Base-by-base conservation (phyloP, 2,888 invertebrate species). In the Merodon equestris region DNA sequence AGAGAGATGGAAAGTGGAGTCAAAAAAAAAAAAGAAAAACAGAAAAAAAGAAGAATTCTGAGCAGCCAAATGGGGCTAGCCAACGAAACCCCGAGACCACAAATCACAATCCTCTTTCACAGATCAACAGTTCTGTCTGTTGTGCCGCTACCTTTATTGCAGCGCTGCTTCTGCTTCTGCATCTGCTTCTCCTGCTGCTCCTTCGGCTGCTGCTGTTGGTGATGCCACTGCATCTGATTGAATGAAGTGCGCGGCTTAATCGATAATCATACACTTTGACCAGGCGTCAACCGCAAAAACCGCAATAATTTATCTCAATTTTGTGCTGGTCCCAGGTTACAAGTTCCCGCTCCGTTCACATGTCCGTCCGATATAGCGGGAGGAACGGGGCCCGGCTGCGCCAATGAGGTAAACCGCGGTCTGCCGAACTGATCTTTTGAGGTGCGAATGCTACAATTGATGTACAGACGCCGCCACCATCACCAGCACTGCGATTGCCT, bases 261-360 rank as follows among this genome's bases (percentile, higher is more conserved):
- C 81, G 81, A 81, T 81, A 82, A 72, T 81, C 76, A 81, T 81
- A 77, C 82, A 82, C 82, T 81, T 77, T 81, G 81, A 81, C 81
- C 82, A 82, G 82, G 82, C 83, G 82, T 83, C 82, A 82, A 82
- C 81, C 81, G 54, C 81, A 82, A 57, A 54, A 83, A 83, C 83
- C 83, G 83, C 83, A 83, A 82, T 83, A 82, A 83, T 83, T 83
- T 83, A 83, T 83, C 83, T 83, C 83, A 83, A 83, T 83, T 83
- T 82, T 81, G 79, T 73, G 79, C 68, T 60, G 73, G 73, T 79
- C 64, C 66, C 76, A 73, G 68, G 73, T 79, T 79, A 73, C 73
- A 67, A 72, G 67, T 58, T 73, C 58, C 58, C 48, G 45, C 53
- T n/a, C n/a, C n/a, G n/a, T n/a, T n/a, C n/a, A n/a, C n/a, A n/a